A percentile compares a stretch with the other conserved stretches of the same genome.
Evolutionary conservation across 2,113 vertebrate species (phyloP).

Genomic region (Notiomystis cincta): DNA sequence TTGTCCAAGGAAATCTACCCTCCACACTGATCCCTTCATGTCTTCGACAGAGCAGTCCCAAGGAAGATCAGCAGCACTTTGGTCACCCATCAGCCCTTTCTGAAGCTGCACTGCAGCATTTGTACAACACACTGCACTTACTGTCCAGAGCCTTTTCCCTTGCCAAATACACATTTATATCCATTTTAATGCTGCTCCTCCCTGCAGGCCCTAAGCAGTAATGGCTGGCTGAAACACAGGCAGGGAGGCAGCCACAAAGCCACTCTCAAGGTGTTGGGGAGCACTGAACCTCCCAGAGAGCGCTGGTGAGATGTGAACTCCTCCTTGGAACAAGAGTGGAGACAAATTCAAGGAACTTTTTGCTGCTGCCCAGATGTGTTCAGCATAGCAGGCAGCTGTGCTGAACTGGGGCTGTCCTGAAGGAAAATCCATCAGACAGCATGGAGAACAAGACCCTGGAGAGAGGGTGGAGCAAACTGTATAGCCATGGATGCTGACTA

Average conservation of each 20-base stretch:
- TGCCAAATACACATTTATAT: neutral
- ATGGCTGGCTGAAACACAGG: neutral
- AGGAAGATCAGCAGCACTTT: neutral
- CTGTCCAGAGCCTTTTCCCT: neutral
- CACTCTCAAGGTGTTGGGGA: neutral
- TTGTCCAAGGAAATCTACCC: neutral
- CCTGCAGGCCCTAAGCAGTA: neutral
- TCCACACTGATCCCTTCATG: neutral
- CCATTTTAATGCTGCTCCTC: neutral
- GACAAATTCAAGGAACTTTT: neutral
- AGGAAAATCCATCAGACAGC: neutral
- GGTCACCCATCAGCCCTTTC: neutral
- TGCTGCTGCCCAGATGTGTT: neutral
- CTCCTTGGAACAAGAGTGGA: neutral
- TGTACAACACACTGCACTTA: too few relatives aligned
- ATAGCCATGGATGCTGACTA: neutral
- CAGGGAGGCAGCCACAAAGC: neutral
- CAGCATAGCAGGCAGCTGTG: neutral
- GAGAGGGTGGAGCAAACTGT: neutral
- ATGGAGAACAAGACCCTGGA: neutral
- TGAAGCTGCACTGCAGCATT: fast-evolving
- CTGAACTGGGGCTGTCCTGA: neutral
- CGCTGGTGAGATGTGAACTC: neutral
- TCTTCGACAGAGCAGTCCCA: neutral
- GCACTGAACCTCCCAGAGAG: neutral